These are phyloP conservation scores for Aldrovandia affinis DNA, from an alignment of 2,797 vertebrate species.

Conservation along the genomic window DNA sequence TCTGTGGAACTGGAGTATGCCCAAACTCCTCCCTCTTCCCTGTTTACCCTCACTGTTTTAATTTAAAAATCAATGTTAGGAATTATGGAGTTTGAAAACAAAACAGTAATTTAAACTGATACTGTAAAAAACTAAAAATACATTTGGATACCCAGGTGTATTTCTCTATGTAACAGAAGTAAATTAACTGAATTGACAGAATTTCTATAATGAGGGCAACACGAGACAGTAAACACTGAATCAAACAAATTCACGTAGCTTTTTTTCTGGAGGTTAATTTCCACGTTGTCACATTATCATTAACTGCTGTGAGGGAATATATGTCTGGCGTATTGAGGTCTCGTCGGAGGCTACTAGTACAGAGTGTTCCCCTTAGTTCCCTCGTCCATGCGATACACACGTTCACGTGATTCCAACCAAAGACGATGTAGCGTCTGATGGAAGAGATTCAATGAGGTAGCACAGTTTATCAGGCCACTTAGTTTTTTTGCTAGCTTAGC, in stretches of 20 bases:
- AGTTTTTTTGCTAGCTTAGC: neutral
- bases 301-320: neutral
- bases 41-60: neutral
- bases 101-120: too few relatives aligned
- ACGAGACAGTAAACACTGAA: neutral
- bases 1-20: too few relatives aligned
- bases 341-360: neutral
- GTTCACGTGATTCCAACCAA: neutral
- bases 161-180: neutral
- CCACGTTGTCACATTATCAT: neutral
- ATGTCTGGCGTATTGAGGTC: neutral
- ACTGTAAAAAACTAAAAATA: too few relatives aligned
- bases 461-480: neutral
- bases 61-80: neutral
- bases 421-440: neutral
- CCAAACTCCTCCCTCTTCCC: too few relatives aligned
- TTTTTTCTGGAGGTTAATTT: neutral
- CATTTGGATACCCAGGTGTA: neutral
- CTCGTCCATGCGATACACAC: neutral
- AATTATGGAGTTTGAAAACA: neutral
- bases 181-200: neutral
- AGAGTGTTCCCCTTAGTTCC: neutral
- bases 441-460: neutral
- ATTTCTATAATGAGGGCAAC: neutral
- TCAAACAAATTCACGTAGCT: neutral